Base-by-base conservation (phyloP, 64 coral and sea anemone genomes). In the Montipora sp. region DNA sequence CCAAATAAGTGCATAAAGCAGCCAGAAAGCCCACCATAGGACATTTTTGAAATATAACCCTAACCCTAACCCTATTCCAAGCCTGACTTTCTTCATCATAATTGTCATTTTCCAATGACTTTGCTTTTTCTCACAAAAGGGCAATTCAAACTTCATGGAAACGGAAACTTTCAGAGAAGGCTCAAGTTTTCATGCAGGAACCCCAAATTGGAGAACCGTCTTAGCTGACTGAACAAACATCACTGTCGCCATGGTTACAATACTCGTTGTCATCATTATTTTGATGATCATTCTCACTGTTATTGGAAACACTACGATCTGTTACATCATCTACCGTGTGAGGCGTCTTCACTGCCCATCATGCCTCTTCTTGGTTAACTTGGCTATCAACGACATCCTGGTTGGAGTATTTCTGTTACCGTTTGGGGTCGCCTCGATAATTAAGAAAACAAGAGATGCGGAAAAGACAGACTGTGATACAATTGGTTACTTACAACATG, bases 401-500 rank as follows among this genome's bases (percentile, higher is more conserved):
- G 85, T 98, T 9, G 89, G 88, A 12, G n/a, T 98, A 14, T 77
- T 93, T 24, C 72, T 98, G 61, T 76, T 98, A 10, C 95, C 95
- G 15, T 94, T 98, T 77, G 89, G 92, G 19, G 77, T 98, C 13
- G 92, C 89, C 11, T 73, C 91, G 3, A 69, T 88, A 19, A 78
- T 94, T 5, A 13, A 73, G 48, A 74, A 87, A 65, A 46, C n/a
- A 2, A 75, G 58, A n/a, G 87, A 81, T 18, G 75, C 84, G 49
- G 75, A 77, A 18, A 47, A 59, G 3, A 83, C 19, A 36, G 84
- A 88, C 22, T 98, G 95, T 21, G 73, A 76, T n/a, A 83, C 84
- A 5, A 98, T 89, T 74, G 95, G 95, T 45, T 98, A 91, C 49
- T 51, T 94, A 16, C 95, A 98, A n/a, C 92, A 94, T 19, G 79